Evolutionary conservation across 2,113 vertebrate species (phyloP).

Genomic region (Apus apus): DNA sequence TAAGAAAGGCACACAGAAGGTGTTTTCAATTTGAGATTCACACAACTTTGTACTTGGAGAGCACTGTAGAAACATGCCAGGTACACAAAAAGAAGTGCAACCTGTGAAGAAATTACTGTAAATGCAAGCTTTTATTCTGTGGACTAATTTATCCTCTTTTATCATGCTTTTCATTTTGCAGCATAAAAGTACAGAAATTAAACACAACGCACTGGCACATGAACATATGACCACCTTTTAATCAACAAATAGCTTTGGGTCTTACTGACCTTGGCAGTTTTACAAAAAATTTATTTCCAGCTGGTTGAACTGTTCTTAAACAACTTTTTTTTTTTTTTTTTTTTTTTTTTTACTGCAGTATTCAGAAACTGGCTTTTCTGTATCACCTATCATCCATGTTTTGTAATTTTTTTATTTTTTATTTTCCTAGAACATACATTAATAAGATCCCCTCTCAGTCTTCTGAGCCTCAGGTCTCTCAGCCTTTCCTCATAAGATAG

Average conservation of each 20-base stretch:
- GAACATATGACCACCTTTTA: not conserved
- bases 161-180: not conserved
- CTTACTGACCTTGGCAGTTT: slow-evolving; percentile 5
- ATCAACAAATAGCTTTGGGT: not conserved
- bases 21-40: not conserved
- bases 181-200: not conserved
- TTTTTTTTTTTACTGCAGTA: not conserved
- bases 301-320: not conserved
- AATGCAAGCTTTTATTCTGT: not conserved
- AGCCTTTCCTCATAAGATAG: too few species aligned
- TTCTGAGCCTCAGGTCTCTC: too few species aligned
- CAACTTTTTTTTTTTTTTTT: not conserved
- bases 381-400: not conserved
- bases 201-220: not conserved
- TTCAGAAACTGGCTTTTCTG: not conserved
- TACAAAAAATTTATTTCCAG: not conserved
- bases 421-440: not conserved
- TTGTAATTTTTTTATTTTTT: not conserved
- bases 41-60: not conserved
- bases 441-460: too few species aligned
- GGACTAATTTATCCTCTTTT: not conserved
- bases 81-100: not conserved
- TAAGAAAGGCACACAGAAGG: not conserved
- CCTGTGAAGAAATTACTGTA: not conserved
- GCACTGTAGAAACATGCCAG: not conserved